Conservation (phyloP, 2,888 invertebrate species). For the Scaptomyza reducta region DNA sequence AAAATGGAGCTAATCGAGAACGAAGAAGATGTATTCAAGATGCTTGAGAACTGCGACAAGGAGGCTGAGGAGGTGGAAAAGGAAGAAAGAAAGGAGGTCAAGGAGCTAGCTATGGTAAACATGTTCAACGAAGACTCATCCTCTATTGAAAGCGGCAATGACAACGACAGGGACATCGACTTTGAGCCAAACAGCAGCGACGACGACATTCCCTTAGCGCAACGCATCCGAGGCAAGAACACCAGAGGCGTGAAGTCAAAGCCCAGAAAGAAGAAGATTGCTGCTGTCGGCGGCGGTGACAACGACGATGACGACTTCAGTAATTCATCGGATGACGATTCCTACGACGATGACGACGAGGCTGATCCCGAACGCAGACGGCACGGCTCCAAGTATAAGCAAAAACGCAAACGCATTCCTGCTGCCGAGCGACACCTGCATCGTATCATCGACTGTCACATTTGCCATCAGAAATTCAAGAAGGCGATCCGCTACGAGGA, state of each 20-base stretch:
- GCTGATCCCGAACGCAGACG: slow-evolving; percentile 33
- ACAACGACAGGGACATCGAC: slow-evolving; percentile 73
- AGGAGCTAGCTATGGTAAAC: slow-evolving; percentile 22
- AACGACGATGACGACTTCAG: slow-evolving; percentile 51
- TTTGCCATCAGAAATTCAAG: slow-evolving; percentile 81
- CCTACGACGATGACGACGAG: slow-evolving; percentile 38
- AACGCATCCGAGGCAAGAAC: slow-evolving; percentile 59
- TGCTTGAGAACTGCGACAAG: slow-evolving; percentile 80
- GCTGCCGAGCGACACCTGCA: slow-evolving; percentile 74
- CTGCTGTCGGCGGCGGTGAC: slow-evolving; percentile 35
- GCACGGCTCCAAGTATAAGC: slow-evolving; percentile 49
- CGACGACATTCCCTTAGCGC: slow-evolving; percentile 79
- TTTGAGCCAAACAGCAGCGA: slow-evolving; percentile 74
- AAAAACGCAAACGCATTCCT: slow-evolving; percentile 71
- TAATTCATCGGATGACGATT: slow-evolving; percentile 43
- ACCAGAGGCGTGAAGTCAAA: slow-evolving; percentile 39
- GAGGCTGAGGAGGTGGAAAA: slow-evolving; percentile 76
- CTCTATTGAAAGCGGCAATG: slow-evolving; percentile 70
- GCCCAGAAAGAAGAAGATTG: slow-evolving; percentile 38
- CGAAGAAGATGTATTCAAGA: slow-evolving; percentile 81
- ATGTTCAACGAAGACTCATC: slow-evolving; percentile 64
- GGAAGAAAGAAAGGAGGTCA: slow-evolving; percentile 33
- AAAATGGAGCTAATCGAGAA: slow-evolving; percentile 81
- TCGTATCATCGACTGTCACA: slow-evolving; percentile 80
- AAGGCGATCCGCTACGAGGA: slow-evolving; percentile 79